Percentiles rank a stretch among this genome's conserved stretches.
Evolutionary conservation across 2,888 invertebrate species (phyloP).

Genomic region (Elegia similella): DNA sequence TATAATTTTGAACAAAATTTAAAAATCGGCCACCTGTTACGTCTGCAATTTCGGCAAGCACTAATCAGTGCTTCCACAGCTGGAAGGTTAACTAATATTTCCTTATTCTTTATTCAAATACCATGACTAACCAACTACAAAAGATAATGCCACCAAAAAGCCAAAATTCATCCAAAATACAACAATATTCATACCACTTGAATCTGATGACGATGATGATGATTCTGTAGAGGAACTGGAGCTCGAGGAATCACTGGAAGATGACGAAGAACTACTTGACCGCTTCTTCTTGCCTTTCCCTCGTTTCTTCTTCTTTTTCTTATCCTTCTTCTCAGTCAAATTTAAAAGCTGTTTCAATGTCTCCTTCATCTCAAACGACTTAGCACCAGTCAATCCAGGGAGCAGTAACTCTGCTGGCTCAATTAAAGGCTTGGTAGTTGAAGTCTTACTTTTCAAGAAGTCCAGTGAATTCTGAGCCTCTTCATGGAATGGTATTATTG

Average conservation of each 20-base stretch:
- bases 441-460: constrained; percentile 87
- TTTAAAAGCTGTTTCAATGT: constrained; percentile 84
- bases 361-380: constrained; percentile 84
- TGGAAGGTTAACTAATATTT: too few relatives aligned
- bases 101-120: too few relatives aligned
- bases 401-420: constrained; percentile 83
- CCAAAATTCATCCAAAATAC: background rate
- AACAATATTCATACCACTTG: constrained; percentile 61
- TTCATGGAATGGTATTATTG: constrained; percentile 92
- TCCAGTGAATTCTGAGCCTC: constrained; percentile 93
- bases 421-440: constrained; percentile 81
- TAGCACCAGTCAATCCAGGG: constrained; percentile 80
- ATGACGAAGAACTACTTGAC: constrained; percentile 85
- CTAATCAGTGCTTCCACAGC: too few relatives aligned
- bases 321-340: constrained; percentile 83
- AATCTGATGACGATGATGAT: constrained; percentile 82
- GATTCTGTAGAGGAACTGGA: constrained; percentile 82
- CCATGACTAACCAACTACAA: background rate
- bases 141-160: background rate
- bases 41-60: too few relatives aligned
- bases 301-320: constrained; percentile 85
- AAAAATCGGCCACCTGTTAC: too few relatives aligned
- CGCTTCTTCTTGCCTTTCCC: constrained; percentile 85
- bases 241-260: constrained; percentile 85
- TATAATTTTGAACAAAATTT: too few relatives aligned